phyloP scores from a whole-genome alignment of 2,113 vertebrate species.

The rat (Rattus norvegicus) region DNA sequence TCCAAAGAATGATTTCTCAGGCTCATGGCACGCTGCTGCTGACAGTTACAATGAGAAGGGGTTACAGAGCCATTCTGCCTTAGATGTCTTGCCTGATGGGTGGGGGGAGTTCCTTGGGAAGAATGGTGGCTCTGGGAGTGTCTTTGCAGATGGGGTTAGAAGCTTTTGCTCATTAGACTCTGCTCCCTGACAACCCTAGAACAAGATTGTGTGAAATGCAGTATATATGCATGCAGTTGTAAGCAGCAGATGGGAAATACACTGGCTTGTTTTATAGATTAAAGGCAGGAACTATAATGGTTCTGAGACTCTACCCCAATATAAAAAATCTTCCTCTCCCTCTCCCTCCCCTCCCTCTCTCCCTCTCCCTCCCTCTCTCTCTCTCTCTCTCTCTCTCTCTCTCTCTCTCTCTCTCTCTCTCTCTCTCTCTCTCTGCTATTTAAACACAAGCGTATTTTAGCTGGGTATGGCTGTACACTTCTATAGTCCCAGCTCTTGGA shows the following conservation, averaged over 20 bases:
- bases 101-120: background rate
- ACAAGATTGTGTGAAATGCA: background rate
- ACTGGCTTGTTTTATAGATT: background rate
- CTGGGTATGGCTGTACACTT: background rate
- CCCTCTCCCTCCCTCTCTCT: too few species aligned
- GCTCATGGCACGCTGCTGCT: background rate
- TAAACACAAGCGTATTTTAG: background rate
- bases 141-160: background rate
- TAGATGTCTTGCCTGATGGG: background rate
- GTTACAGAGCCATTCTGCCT: background rate
- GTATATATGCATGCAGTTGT: background rate
- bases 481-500: background rate
- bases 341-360: too few species aligned
- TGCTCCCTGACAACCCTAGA: background rate
- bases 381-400: too few species aligned
- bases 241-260: background rate
- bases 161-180: conserved; percentile 1
- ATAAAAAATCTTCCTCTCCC: too few species aligned
- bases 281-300: background rate
- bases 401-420: too few species aligned
- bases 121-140: background rate
- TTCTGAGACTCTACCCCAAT: background rate
- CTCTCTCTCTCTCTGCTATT: background rate
- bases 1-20: background rate
- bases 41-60: background rate